Percentiles rank a stretch among this genome's conserved stretches.
These are phyloP conservation scores for Stictonetta naevosa DNA, from an alignment of 2,113 vertebrate genomes.

Conservation along the genomic window DNA sequence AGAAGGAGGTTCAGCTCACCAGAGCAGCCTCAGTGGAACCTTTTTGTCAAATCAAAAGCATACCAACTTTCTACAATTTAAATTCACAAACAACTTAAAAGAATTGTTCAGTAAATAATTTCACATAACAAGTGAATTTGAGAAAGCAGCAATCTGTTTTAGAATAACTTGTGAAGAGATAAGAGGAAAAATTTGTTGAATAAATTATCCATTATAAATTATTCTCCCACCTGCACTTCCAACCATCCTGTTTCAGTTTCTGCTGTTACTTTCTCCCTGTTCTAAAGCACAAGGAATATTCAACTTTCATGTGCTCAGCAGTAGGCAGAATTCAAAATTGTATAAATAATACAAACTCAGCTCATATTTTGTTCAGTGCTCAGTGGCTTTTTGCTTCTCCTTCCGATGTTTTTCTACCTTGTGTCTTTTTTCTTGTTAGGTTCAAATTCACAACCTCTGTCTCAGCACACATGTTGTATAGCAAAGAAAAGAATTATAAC, in stretches of 20 bases:
- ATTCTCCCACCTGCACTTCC: conserved; percentile 66
- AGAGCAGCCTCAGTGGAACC: not conserved
- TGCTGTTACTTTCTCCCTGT: conserved; percentile 51
- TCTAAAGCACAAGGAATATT: conserved; percentile 59
- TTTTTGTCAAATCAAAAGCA: conserved; percentile 37
- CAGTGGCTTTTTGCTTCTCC: conserved; percentile 11
- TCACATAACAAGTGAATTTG: conserved; percentile 65
- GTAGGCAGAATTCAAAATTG: conserved; percentile 73
- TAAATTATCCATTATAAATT: conserved; percentile 66
- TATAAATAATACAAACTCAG: conserved; percentile 58
- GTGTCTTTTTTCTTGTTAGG: not conserved
- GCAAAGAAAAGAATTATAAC: not conserved
- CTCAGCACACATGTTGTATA: not conserved
- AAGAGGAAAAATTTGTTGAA: conserved; percentile 63
- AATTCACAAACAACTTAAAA: conserved; percentile 67
- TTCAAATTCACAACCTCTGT: not conserved
- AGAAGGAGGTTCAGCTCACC: not conserved
- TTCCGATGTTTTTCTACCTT: not conserved
- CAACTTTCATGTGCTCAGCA: conserved; percentile 69
- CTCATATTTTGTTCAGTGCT: conserved; percentile 24
- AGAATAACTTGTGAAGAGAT: conserved; percentile 52
- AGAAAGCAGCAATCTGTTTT: conserved; percentile 67
- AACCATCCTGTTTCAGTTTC: conserved; percentile 69
- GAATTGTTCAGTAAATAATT: conserved; percentile 71
- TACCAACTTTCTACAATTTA: conserved; percentile 25